Evolutionary conservation across 2,113 vertebrate species (phyloP).

Genomic region (Cyrtonyx montezumae): DNA sequence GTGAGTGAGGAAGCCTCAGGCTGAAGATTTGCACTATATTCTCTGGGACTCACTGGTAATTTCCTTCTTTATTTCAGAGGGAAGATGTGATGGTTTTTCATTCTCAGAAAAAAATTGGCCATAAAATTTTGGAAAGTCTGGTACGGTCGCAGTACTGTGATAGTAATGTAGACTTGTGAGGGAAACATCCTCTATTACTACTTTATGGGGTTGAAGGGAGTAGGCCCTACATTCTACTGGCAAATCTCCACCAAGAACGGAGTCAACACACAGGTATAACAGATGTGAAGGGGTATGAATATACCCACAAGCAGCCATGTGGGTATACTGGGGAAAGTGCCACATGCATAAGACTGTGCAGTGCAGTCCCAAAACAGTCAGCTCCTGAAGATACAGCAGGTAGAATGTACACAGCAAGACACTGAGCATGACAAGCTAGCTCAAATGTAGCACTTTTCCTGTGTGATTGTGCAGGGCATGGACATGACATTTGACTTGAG

Average conservation of each 20-base stretch:
- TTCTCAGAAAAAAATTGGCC: background rate
- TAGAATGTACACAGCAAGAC: background rate
- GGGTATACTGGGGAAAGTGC: background rate
- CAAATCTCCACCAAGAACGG: no score
- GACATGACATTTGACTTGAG: background rate
- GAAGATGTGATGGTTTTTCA: slow-evolving; percentile 13
- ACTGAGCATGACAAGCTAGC: background rate
- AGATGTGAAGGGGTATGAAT: background rate
- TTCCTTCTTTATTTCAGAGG: background rate
- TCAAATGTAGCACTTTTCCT: background rate
- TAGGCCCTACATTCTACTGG: background rate
- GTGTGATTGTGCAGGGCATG: background rate
- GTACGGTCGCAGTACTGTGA: background rate
- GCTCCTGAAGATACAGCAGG: background rate
- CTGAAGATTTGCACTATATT: slow-evolving; percentile 10
- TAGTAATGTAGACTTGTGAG: background rate
- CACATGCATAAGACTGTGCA: background rate
- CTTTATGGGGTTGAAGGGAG: background rate
- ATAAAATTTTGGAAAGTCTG: background rate
- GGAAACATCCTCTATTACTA: background rate
- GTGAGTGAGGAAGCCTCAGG: slow-evolving; percentile 29
- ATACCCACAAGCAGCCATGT: background rate
- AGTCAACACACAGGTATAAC: background rate
- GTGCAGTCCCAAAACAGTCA: background rate
- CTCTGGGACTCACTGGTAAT: background rate